These are phyloP conservation scores for Equus przewalskii DNA, from an alignment of 2,113 vertebrate genomes.

Conservation along the genomic window DNA sequence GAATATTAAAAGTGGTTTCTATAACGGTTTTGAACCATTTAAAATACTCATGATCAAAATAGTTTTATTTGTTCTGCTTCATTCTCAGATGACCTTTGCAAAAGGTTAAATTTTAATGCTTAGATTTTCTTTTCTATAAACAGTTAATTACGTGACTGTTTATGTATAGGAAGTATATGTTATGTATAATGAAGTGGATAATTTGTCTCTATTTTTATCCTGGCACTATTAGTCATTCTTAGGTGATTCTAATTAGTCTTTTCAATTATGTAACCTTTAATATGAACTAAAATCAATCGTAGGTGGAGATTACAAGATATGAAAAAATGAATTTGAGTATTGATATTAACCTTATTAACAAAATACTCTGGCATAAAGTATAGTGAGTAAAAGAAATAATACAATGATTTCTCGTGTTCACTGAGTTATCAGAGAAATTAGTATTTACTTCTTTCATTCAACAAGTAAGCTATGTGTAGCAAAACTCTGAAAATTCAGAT, in stretches of 20 bases:
- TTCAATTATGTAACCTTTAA: constrained; percentile 37
- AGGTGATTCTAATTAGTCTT: constrained; percentile 52
- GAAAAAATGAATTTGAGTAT: constrained; percentile 48
- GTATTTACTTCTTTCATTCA: neutral
- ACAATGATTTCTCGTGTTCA: neutral
- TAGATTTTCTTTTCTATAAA: neutral
- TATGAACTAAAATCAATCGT: constrained; percentile 25
- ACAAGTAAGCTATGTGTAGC: neutral
- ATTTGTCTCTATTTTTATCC: constrained; percentile 67
- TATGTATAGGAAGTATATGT: neutral
- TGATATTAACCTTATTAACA: neutral
- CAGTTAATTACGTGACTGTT: neutral
- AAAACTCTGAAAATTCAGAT: neutral
- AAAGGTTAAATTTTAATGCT: constrained; percentile 66
- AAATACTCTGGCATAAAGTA: neutral
- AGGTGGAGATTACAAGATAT: neutral
- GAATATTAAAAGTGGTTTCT: constrained; percentile 76
- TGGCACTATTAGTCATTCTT: neutral
- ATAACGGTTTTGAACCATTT: constrained; percentile 62
- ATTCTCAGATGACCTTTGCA: constrained; percentile 54
- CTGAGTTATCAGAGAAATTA: neutral
- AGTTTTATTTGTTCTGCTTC: constrained; percentile 45
- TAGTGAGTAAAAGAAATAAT: neutral
- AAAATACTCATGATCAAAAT: constrained; percentile 51
- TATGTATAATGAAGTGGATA: neutral